Conservation (phyloP, 1,140 invertebrate genomes). For the Thalassaphorura encarpata region DNA sequence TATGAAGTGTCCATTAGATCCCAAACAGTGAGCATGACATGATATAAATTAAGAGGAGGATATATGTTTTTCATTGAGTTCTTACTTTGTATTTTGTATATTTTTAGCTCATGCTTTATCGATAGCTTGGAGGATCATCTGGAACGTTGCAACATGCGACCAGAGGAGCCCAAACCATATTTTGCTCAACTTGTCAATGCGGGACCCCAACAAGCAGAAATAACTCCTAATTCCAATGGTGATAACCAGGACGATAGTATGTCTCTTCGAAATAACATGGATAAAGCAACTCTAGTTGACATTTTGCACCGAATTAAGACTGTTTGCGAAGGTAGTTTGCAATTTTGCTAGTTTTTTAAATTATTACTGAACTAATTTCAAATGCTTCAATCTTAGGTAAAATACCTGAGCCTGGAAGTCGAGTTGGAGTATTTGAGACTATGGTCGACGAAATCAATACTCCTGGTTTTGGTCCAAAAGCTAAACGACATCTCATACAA, state of each 20-base stretch:
- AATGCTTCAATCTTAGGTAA: not conserved
- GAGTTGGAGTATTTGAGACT: constrained; percentile 28
- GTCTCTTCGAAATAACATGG: too few species aligned
- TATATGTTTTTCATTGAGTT: too few species aligned
- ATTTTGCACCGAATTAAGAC: constrained; percentile 27
- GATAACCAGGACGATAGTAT: too few species aligned
- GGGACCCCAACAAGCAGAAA: constrained; percentile 32
- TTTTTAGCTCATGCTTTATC: constrained; percentile 53
- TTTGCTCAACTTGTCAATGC: constrained; percentile 53
- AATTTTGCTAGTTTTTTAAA: not conserved
- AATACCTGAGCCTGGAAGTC: not conserved
- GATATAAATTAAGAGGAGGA: too few species aligned
- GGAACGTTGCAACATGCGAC: constrained; percentile 61
- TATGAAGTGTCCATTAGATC: constrained; percentile 19
- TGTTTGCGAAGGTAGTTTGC: not conserved
- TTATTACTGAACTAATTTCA: too few species aligned
- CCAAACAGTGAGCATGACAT: constrained; percentile 25
- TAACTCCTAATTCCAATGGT: too few species aligned
- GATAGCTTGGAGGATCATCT: constrained; percentile 60
- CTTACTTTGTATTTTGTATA: constrained; percentile 18
- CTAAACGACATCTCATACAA: constrained; percentile 59
- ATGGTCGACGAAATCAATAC: constrained; percentile 48
- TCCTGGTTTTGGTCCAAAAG: constrained; percentile 49
- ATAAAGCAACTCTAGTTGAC: not conserved
- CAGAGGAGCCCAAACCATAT: constrained; percentile 45